These are phyloP conservation scores for Oncorhynchus tshawytscha DNA, from an alignment of 2,113 vertebrate species.

Conservation along the genomic window DNA sequence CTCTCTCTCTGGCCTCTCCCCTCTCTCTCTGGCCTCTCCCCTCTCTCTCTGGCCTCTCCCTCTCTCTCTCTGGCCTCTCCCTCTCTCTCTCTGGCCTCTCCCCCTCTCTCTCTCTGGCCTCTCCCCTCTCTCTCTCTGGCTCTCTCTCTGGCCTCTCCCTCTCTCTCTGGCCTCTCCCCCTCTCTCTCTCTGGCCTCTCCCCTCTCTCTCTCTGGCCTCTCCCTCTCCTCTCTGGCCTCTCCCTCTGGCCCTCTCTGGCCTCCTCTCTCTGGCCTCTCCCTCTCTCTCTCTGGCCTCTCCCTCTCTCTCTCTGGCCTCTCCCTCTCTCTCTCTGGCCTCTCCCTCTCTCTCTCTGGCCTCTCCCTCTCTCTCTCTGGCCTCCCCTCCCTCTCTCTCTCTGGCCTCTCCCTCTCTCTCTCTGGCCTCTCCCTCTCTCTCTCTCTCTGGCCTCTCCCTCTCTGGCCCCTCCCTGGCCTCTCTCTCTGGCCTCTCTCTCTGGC, in stretches of 20 bases:
- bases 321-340: not conserved
- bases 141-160: not conserved
- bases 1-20: not conserved
- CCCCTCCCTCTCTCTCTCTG: too few relatives aligned
- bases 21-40: not conserved
- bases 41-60: not conserved
- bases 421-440: not conserved
- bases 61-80: not conserved
- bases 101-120: too few relatives aligned
- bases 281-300: not conserved
- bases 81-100: not conserved
- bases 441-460: not conserved
- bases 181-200: not conserved
- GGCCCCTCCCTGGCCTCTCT: too few relatives aligned
- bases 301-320: not conserved
- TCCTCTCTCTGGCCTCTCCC: not conserved
- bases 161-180: not conserved
- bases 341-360: fast-evolving
- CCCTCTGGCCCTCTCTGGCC: too few relatives aligned
- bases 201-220: not conserved
- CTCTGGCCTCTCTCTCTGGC: not conserved
- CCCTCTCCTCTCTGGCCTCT: too few relatives aligned
- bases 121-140: too few relatives aligned
- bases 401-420: not conserved
- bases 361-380: too few relatives aligned